Percentiles rank a stretch among this genome's conserved stretches.
Conservation (phyloP, 2,113 vertebrate genomes). For the Tretioscincus oriximinensis region DNA sequence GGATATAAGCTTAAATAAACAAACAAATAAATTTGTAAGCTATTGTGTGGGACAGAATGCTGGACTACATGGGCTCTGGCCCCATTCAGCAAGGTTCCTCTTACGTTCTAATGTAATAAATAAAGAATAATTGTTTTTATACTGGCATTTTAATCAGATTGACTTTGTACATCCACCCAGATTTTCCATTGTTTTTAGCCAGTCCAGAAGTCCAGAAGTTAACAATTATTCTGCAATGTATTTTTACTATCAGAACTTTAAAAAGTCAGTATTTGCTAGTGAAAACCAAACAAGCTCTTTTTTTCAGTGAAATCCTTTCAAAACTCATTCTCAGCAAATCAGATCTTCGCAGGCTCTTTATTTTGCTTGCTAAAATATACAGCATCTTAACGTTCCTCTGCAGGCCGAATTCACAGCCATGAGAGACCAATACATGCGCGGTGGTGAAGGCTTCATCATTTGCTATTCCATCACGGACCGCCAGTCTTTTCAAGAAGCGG, state of each 20-base stretch:
- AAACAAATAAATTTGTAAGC: no score
- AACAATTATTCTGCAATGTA: not conserved
- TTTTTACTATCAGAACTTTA: not conserved
- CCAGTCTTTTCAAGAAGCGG: slow-evolving; percentile 82
- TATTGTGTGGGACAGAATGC: no score
- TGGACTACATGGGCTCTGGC: no score
- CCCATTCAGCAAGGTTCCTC: no score
- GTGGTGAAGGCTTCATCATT: slow-evolving; percentile 82
- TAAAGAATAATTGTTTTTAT: no score
- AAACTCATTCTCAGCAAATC: not conserved
- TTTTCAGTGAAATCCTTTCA: not conserved
- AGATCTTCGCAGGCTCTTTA: not conserved
- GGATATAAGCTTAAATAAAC: no score
- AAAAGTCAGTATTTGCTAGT: not conserved
- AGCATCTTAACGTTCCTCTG: slow-evolving; percentile 10
- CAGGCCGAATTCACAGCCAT: slow-evolving; percentile 86
- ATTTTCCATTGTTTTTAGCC: no score
- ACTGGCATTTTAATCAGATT: no score
- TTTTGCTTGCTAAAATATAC: slow-evolving; percentile 33
- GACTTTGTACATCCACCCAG: no score
- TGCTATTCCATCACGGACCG: slow-evolving; percentile 84
- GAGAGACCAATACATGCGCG: slow-evolving; percentile 84
- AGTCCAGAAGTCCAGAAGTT: not conserved
- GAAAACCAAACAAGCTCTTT: not conserved
- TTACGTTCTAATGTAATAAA: no score